Conservation (phyloP, 2,113 vertebrate genomes). For the Uria lomvia region DNA sequence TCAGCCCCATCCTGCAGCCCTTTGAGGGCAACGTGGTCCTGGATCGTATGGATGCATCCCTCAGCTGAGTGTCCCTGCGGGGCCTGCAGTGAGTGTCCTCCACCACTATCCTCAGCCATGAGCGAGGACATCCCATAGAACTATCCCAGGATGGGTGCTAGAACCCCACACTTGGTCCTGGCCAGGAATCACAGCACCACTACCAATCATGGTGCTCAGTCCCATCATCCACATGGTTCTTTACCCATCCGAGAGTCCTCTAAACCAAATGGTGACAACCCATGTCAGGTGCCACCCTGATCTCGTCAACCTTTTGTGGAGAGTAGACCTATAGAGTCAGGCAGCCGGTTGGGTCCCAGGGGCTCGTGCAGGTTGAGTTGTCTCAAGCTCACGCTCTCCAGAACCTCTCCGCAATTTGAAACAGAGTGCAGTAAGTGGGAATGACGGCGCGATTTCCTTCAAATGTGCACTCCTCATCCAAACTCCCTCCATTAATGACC, state of each 20-base stretch:
- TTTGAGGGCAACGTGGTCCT: not conserved
- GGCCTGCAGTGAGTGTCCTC: accelerated
- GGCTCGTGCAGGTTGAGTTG: not conserved
- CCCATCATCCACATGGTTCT: accelerated
- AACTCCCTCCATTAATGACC: not conserved
- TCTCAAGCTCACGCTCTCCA: not conserved
- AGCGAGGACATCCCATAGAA: accelerated
- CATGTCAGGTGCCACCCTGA: accelerated
- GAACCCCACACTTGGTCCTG: not conserved
- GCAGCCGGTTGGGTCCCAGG: not conserved
- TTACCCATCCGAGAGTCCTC: not conserved
- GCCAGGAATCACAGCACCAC: not conserved
- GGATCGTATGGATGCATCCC: too few relatives aligned
- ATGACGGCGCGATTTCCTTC: not conserved
- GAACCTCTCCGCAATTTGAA: not conserved
- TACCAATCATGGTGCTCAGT: not conserved
- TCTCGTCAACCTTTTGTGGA: not conserved
- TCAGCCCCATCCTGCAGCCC: not conserved
- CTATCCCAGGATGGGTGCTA: not conserved
- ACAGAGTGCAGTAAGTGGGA: not conserved
- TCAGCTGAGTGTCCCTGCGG: not conserved
- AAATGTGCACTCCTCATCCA: not conserved
- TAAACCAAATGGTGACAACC: not conserved
- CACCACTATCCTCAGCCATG: not conserved
- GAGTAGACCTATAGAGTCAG: not conserved